Base-by-base conservation (phyloP, 2,797 vertebrate species). In the Microctenopoma steveboyesi region DNA sequence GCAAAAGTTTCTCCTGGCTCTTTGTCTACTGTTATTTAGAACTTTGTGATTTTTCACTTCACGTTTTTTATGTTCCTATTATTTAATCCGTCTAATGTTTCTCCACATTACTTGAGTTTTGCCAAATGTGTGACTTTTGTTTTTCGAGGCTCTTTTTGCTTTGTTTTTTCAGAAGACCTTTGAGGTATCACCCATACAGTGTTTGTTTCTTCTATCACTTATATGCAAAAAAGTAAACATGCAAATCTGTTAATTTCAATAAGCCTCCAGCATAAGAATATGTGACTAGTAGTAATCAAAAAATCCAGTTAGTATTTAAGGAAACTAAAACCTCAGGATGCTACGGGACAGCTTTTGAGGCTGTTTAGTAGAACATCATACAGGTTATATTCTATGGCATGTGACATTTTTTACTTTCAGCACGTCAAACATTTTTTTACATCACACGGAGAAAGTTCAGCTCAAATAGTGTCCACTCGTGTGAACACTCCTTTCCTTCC, bases 171-270 rank as follows among this genome's bases (percentile, higher is more conserved):
- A 66, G 30, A 57, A 61, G 13, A 50, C 27, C 16, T 13, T 2
- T 45, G 52, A 42, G 47, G 9, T 58, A 57, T 53, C n/a, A 37
- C 43, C 47, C 56, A 54, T 48, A 22, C 7, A 18, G 5, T 27
- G n/a, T 30, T 50, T 35, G 48, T 53, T 54, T 54, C 27, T 37
- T 42, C 62, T 10, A 42, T 48, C 43, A 39, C 4, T 39, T 66
- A 33, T 45, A 69, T 45, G 47, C 64, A 84, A 78, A 76, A 56
- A 43, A 74, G 28, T 49, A 60, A 56, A 73, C 56, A 46, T 59
- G 25, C 35, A 55, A 76, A 66, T 37, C 30, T 51, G 51, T 43
- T 66, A n/a, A 22, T 70, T 70, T 52, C 11, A 46, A 35, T 45
- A 42, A 53, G 54, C 50, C 50, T 49, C 2, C 0, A 43, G 50